Conservation (phyloP, 2,888 invertebrate species). For the Schizaphis graminum region DNA sequence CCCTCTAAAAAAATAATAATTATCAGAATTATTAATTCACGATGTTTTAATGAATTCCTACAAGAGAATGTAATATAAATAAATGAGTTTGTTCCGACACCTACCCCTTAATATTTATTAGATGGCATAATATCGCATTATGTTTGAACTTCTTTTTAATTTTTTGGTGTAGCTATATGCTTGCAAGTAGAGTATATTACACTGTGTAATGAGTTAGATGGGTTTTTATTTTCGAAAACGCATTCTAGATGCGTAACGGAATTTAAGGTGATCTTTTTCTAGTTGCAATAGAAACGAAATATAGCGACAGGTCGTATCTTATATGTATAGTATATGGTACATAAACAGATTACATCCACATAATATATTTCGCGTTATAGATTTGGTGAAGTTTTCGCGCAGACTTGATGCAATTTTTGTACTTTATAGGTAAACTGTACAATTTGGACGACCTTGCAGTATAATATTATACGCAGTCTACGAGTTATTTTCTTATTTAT, state of each 20-base stretch:
- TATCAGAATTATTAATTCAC: not conserved
- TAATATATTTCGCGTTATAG: not conserved
- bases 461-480: not conserved
- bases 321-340: not conserved
- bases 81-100: not conserved
- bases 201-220: not conserved
- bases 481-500: not conserved
- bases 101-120: not conserved
- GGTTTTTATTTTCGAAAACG: not conserved
- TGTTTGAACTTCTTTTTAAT: not conserved
- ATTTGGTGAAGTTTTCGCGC: not conserved
- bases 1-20: not conserved
- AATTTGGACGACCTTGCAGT: not conserved
- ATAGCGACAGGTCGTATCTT: not conserved
- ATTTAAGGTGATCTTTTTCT: not conserved
- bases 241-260: not conserved
- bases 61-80: not conserved
- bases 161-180: not conserved
- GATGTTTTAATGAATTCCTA: not conserved
- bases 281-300: not conserved
- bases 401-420: not conserved
- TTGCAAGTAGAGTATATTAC: not conserved
- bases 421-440: not conserved
- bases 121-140: not conserved
- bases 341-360: not conserved